Base-by-base conservation (phyloP, 2,888 invertebrate species). In the Conchocele bisecta region DNA sequence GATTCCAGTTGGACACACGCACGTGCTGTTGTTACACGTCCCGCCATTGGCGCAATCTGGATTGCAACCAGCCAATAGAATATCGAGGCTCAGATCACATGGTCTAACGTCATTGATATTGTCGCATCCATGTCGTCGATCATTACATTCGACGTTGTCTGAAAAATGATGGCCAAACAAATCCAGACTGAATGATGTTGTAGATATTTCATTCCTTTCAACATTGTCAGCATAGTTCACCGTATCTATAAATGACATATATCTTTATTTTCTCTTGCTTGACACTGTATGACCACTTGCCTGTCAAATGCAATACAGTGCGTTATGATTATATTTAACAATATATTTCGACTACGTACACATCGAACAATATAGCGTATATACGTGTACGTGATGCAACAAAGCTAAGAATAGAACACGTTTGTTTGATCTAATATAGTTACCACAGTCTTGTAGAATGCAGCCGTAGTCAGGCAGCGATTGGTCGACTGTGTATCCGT, bases 21-120 rank as follows among this genome's bases (percentile, higher is more conserved):
- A 85, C 7, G 39, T 56, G 11, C 70, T 76, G 50, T 81, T 68
- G 13, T 37, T n/a, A 64, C 85, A 85, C 1, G 79, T 78, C n/a
- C 85, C 85, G 7, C 83, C 83, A 64, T 84, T 85, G 20, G 83
- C 82, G 61, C 85, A 85, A 26, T 77, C 79, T 29, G 85, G 85
- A n/a, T 78, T 69, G 59, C 85, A 85, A 24, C 79, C 80, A 15
- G 63, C 57, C 13, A 66, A 24, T 20, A 80, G 64, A 9, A 65
- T 35, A 15, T 64, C 60, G n/a, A 73, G 56, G 28, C 65, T 66
- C 31, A 72, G 57, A 56, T 72, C 65, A 70, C 80, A 80, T 35
- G 67, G 60, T 28, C 71, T 31, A 2, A 67, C 24, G 46, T 26
- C 37, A 31, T 50, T 53, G 39, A 22, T 28, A 44, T 35, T 37